Percentiles rank a stretch among this genome's conserved stretches.
Conservation (phyloP, 2,888 invertebrate species). For the Gordius sp. region DNA sequence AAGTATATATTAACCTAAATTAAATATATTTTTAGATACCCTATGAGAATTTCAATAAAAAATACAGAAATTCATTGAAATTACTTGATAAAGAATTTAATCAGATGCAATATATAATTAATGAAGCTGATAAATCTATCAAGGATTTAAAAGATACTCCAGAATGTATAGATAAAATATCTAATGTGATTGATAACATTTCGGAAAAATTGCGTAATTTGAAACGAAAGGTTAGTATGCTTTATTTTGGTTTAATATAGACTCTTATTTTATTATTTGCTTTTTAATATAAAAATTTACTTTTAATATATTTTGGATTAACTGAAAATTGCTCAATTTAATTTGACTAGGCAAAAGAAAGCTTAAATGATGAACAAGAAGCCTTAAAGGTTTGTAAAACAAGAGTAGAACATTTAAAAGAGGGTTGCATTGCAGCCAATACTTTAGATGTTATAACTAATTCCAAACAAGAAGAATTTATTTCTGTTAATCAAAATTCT, state of each 20-base stretch:
- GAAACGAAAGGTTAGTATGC: slow-evolving; percentile 44
- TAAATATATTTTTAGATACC: slow-evolving; percentile 79
- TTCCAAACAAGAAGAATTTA: no score
- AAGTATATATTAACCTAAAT: not conserved
- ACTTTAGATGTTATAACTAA: slow-evolving; percentile 19
- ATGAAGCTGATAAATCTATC: slow-evolving; percentile 4
- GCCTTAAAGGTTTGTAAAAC: slow-evolving; percentile 69
- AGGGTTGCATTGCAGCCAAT: slow-evolving; percentile 31
- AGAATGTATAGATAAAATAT: slow-evolving; percentile 42
- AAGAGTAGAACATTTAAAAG: slow-evolving; percentile 65
- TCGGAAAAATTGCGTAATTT: slow-evolving; percentile 59
- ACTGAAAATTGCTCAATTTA: slow-evolving; percentile 21
- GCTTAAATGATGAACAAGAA: slow-evolving; percentile 62
- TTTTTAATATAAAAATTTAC: slow-evolving; percentile 12
- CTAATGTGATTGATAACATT: slow-evolving; percentile 54
- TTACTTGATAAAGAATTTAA: slow-evolving; percentile 48
- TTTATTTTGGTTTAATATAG: not conserved
- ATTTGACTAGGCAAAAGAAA: slow-evolving; percentile 46
- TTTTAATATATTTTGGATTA: slow-evolving; percentile 15
- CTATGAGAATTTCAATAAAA: slow-evolving; percentile 85
- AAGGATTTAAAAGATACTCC: slow-evolving; percentile 16
- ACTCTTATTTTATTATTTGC: slow-evolving; percentile 14
- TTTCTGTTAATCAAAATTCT: no score
- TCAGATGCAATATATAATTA: not conserved
- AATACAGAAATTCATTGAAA: slow-evolving; percentile 76